Percentiles rank a stretch among this genome's conserved stretches.
Evolutionary conservation across 2,113 vertebrate genomes (phyloP).

Genomic region (Psilopogon haemacephalus): DNA sequence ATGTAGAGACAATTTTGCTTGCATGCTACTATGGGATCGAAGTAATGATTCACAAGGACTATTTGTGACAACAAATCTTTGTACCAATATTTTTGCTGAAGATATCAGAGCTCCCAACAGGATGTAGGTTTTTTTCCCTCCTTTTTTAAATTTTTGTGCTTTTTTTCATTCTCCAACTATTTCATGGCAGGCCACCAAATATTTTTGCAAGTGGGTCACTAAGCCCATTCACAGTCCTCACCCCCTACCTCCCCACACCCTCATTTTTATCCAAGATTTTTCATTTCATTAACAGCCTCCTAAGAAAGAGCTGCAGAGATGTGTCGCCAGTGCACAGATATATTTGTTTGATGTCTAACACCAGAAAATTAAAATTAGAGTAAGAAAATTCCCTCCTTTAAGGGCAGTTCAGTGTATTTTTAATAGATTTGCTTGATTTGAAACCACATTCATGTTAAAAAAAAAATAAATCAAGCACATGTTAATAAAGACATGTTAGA

Average conservation of each 20-base stretch:
- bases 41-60: constrained; percentile 38
- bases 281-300: background rate
- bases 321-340: background rate
- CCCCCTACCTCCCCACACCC: background rate
- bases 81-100: background rate
- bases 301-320: background rate
- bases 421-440: background rate
- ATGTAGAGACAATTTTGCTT: constrained; percentile 10
- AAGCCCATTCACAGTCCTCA: background rate
- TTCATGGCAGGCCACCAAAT: constrained; percentile 61
- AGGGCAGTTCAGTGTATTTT: background rate
- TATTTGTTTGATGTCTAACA: background rate
- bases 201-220: constrained; percentile 53
- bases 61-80: constrained; percentile 49
- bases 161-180: constrained; percentile 33
- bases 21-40: constrained; percentile 30
- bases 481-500: too few relatives aligned
- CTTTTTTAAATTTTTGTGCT: background rate
- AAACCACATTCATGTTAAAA: background rate
- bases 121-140: constrained; percentile 8
- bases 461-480: too few relatives aligned
- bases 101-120: constrained; percentile 4
- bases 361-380: background rate
- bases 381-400: background rate
- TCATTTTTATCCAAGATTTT: background rate